phyloP scores from a whole-genome alignment of 2,888 invertebrate species.

The Dioctria linearis region DNA sequence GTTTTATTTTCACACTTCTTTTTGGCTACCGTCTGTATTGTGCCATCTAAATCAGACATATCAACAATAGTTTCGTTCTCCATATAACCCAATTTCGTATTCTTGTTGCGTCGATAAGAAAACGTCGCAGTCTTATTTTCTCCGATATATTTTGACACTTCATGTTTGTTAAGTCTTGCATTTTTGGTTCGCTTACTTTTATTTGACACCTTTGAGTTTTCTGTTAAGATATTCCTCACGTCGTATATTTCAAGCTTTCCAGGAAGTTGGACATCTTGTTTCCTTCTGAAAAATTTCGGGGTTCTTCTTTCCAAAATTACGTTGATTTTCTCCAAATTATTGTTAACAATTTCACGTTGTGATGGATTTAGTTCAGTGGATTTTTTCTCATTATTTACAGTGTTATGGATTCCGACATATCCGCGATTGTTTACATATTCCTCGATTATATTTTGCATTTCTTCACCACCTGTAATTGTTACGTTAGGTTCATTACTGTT shows the following conservation, averaged over 20 bases:
- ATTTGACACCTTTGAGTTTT: background rate
- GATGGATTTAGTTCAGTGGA: background rate
- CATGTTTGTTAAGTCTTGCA: background rate
- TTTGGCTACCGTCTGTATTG: background rate
- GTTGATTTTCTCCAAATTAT: constrained; percentile 32
- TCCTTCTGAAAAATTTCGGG: constrained; percentile 11
- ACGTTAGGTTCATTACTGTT: background rate
- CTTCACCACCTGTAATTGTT: constrained; percentile 18
- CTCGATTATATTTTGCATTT: constrained; percentile 15
- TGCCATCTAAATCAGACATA: constrained; percentile 1
- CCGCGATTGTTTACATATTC: constrained; percentile 40
- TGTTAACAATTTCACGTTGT: constrained; percentile 10
- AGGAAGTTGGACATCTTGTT: background rate
- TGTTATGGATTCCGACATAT: constrained; percentile 37
- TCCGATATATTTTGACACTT: constrained; percentile 18
- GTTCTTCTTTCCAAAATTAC: constrained; percentile 3
- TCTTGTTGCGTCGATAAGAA: constrained; percentile 20
- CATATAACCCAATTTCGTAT: background rate
- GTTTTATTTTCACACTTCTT: no score
- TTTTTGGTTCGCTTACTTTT: constrained; percentile 1
- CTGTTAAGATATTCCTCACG: background rate
- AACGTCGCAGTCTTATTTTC: background rate
- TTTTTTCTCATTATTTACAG: background rate
- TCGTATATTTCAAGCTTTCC: constrained; percentile 2
- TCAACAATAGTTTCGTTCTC: background rate